Evolutionary conservation across 2,888 invertebrate genomes (phyloP), one percentile per base, ranked within the genome.

Genomic region (Apodemia zela): DNA sequence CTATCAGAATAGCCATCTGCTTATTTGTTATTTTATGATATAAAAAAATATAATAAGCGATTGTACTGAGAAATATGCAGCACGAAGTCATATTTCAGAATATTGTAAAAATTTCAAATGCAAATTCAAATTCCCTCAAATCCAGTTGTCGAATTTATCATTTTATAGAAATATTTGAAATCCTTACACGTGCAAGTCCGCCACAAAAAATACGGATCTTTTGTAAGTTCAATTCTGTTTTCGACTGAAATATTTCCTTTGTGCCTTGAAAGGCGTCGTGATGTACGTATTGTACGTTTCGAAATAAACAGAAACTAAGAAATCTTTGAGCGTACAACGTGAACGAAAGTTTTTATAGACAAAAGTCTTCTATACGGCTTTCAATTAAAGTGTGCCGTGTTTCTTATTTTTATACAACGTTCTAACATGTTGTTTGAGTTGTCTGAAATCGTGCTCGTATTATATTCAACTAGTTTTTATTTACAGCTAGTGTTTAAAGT

Each of bases 151-250:
- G 25, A 54, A 54, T 54, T 54, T 54, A 25, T 54, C 21, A 33
- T 59, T 59, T 33, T 59, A 33, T 29, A 54, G 47, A 62, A 57
- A 33, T 33, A 21, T 35, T 21, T 54, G 54, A 62, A 62, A 54
- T 57, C 51, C 25, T 61, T 47, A 21, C 54, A 54, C 54, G 45
- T 29, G 54, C 38, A n/a, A 21, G 17, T 15, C 61, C 8, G 54
- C 54, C 51, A 54, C 54, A 38, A 21, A 21, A 62, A 62, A 38
- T 47, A 47, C 47, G 38, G 54, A n/a, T 35, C 61, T 62, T 60
- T 61, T 35, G 61, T 62, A 54, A 51, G 51, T 61, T 61, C 61
- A 61, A 61, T 61, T 61, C 51, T 51, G 54, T 54, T 54, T 60
- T 61, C 51, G 61, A 54, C 49, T 61, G 61, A 49, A 54, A 54